Percentiles rank a stretch among this genome's conserved stretches.
phyloP scores from a whole-genome alignment of 2,113 vertebrate species.

The Pelusios castaneus region DNA sequence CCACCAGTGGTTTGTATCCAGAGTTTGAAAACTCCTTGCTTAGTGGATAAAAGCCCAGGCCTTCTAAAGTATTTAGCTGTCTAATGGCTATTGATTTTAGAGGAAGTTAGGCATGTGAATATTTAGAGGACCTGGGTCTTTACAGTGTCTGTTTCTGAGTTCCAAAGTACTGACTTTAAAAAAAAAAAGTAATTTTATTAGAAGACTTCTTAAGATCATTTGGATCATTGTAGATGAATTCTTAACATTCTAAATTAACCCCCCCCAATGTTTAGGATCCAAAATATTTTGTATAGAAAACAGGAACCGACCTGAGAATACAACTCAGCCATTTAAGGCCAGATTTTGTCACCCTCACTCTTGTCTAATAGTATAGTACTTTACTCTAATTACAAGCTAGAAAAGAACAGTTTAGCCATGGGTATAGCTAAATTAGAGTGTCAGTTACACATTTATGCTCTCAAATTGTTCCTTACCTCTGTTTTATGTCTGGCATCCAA shows the following conservation, averaged over 20 bases:
- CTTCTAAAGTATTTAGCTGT: neutral
- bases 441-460: neutral
- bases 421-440: neutral
- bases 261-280: neutral
- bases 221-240: neutral
- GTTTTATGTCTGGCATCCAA: neutral
- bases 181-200: neutral
- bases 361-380: neutral
- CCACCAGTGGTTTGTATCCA: neutral
- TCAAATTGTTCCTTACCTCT: neutral
- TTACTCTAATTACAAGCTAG: neutral
- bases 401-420: neutral
- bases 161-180: neutral
- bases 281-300: neutral
- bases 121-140: neutral
- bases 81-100: neutral
- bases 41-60: neutral
- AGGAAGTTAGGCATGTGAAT: neutral
- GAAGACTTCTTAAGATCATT: neutral
- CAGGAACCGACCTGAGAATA: neutral
- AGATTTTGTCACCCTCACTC: neutral
- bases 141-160: neutral
- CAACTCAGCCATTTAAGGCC: neutral
- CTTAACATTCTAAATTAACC: neutral
- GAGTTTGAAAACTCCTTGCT: neutral